Evolutionary conservation across 2,113 vertebrate genomes (phyloP).

Genomic region (Eclectus roratus): DNA sequence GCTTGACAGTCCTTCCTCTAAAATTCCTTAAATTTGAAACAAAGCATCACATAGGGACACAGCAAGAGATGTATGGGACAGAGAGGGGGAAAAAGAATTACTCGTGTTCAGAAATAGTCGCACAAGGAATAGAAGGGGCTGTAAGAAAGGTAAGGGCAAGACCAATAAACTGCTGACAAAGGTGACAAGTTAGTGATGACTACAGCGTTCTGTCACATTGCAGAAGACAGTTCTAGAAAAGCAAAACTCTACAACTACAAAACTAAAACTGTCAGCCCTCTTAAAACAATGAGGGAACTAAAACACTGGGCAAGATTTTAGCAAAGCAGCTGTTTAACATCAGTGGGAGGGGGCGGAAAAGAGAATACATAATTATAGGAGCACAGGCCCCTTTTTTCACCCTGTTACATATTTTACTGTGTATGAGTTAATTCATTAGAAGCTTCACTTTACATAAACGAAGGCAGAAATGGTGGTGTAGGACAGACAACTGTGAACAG

Average conservation of each 20-base stretch:
- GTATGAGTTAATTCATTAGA: background rate
- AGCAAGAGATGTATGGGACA: background rate
- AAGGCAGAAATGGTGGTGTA: background rate
- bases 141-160: background rate
- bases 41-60: background rate
- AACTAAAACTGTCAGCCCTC: background rate
- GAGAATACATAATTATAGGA: background rate
- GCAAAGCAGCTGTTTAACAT: background rate
- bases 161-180: background rate
- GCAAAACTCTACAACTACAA: background rate
- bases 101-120: background rate
- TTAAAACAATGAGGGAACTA: background rate
- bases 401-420: background rate
- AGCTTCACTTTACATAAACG: background rate
- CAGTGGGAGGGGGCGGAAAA: accelerated
- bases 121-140: background rate
- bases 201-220: background rate
- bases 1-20: background rate
- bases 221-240: background rate
- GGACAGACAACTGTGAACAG: background rate
- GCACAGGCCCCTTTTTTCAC: background rate
- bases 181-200: background rate
- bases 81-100: background rate
- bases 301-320: background rate
- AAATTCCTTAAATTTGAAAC: background rate